phyloP scores from a whole-genome alignment of 2,888 invertebrate species.

The Pseudoips prasinana region DNA sequence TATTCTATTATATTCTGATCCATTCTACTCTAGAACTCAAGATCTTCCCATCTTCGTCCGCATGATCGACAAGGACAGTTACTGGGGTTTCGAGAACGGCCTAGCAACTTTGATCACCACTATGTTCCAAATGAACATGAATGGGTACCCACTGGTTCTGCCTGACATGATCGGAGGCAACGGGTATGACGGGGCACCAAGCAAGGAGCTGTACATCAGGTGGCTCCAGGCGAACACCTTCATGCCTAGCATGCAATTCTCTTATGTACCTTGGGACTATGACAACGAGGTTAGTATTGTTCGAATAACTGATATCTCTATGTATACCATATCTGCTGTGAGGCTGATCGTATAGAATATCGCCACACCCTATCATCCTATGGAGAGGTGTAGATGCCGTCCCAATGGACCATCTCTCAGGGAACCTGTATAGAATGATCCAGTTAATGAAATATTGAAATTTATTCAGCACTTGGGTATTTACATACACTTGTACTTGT shows the following conservation, averaged over 20 bases:
- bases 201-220: slow-evolving; percentile 85
- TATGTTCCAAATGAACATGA: slow-evolving; percentile 82
- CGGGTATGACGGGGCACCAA: slow-evolving; percentile 71
- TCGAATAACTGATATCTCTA: too few relatives aligned
- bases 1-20: too few relatives aligned
- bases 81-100: slow-evolving; percentile 86
- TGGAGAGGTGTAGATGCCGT: too few relatives aligned
- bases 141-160: slow-evolving; percentile 87
- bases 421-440: too few relatives aligned
- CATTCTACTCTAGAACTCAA: too few relatives aligned
- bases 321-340: too few relatives aligned
- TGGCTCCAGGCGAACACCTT: slow-evolving; percentile 90
- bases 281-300: slow-evolving; percentile 73
- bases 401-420: too few relatives aligned
- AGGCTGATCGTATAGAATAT: too few relatives aligned
- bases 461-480: too few relatives aligned
- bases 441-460: too few relatives aligned
- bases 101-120: slow-evolving; percentile 87
- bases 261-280: slow-evolving; percentile 90
- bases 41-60: slow-evolving; percentile 86
- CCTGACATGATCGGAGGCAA: slow-evolving; percentile 90
- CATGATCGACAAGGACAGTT: slow-evolving; percentile 88
- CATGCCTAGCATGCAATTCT: slow-evolving; percentile 90
- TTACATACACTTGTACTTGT: too few relatives aligned
- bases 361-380: too few relatives aligned